Evolutionary conservation across 2,797 vertebrate genomes (phyloP).

Genomic region (Halcyon smyrnensis): DNA sequence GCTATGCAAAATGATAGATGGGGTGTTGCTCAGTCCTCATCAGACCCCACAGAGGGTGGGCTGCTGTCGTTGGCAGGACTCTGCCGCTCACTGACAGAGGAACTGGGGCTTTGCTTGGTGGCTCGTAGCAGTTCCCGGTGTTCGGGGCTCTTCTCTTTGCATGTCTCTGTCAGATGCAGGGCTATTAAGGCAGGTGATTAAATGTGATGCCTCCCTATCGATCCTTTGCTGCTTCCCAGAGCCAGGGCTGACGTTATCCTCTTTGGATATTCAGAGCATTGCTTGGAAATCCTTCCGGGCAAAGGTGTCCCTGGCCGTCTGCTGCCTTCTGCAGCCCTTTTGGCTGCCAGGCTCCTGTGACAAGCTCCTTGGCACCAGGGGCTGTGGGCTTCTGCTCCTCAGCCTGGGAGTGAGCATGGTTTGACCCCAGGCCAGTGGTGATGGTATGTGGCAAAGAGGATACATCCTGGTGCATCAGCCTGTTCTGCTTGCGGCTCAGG

Average conservation of each 20-base stretch:
- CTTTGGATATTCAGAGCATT: neutral
- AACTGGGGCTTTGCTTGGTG: neutral
- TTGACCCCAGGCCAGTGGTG: neutral
- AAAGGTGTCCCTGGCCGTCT: neutral
- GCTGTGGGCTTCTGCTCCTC: rapidly evolving
- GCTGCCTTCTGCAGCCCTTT: neutral
- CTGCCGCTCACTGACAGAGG: neutral
- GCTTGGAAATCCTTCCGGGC: neutral
- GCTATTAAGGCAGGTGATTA: neutral
- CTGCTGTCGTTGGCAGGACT: neutral
- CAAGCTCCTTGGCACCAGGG: rapidly evolving
- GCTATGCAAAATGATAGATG: rapidly evolving
- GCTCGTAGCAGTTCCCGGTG: neutral
- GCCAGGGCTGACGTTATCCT: neutral
- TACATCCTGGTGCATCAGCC: rapidly evolving
- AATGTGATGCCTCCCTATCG: neutral
- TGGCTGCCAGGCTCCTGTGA: neutral
- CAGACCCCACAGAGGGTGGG: neutral
- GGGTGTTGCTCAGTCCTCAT: neutral
- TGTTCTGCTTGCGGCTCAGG: neutral
- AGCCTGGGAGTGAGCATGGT: rapidly evolving
- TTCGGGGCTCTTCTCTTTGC: neutral
- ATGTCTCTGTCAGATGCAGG: neutral
- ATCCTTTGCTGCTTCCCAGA: neutral
- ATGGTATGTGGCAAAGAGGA: rapidly evolving